These are phyloP conservation scores for Stegostoma tigrinum DNA, from an alignment of 2,113 vertebrate species.

Conservation along the genomic window DNA sequence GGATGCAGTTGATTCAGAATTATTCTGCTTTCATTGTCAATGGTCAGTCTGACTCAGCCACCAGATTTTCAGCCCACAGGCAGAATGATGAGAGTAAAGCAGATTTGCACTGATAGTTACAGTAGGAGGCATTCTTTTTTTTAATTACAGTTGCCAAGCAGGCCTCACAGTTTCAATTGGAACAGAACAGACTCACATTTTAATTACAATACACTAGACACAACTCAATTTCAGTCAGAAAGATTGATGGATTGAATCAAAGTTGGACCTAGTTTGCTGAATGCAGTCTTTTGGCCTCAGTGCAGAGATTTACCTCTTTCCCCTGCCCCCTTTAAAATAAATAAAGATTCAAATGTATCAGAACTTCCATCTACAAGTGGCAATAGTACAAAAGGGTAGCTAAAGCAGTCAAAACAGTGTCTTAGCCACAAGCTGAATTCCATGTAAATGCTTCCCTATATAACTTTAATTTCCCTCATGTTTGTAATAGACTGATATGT, in stretches of 20 bases:
- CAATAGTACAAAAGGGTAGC: too few species aligned
- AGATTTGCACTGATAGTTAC: neutral
- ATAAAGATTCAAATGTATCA: too few species aligned
- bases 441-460: too few species aligned
- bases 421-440: too few species aligned
- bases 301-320: too few species aligned
- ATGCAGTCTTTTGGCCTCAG: neutral
- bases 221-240: neutral
- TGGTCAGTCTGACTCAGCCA: neutral
- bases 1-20: neutral
- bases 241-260: neutral
- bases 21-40: neutral
- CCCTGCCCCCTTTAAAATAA: too few species aligned
- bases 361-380: too few species aligned
- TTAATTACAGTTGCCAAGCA: neutral
- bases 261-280: neutral
- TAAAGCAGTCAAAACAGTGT: too few species aligned
- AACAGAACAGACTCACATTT: neutral
- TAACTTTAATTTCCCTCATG: too few species aligned
- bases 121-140: neutral
- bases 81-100: neutral
- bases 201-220: neutral
- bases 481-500: neutral
- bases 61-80: neutral
- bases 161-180: neutral